These are phyloP conservation scores for Drosophila dunni DNA, from an alignment of 1,140 invertebrate species.

Conservation along the genomic window DNA sequence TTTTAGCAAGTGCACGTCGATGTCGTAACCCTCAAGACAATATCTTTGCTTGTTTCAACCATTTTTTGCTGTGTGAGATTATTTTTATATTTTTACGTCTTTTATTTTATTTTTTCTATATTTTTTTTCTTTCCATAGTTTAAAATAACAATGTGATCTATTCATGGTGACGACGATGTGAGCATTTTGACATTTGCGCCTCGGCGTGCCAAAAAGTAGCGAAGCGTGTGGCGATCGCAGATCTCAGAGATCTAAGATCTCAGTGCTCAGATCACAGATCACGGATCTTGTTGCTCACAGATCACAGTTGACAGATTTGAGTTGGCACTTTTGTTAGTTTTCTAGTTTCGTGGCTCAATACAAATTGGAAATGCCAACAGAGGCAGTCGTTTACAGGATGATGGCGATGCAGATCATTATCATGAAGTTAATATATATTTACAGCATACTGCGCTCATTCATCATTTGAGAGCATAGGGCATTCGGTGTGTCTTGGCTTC, in stretches of 20 bases:
- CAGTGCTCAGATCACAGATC: slow-evolving; percentile 34
- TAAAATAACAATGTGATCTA: slow-evolving; percentile 67
- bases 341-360: slow-evolving; percentile 54
- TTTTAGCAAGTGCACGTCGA: slow-evolving; percentile 3
- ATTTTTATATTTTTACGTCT: slow-evolving; percentile 5
- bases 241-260: slow-evolving; percentile 48
- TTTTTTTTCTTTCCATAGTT: neutral
- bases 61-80: neutral
- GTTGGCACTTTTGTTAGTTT: slow-evolving; percentile 30
- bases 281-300: slow-evolving; percentile 35
- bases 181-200: slow-evolving; percentile 72
- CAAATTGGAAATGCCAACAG: slow-evolving; percentile 78
- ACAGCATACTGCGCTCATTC: slow-evolving; percentile 60
- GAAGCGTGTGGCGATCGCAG: slow-evolving; percentile 70
- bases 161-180: slow-evolving; percentile 65
- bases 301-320: slow-evolving; percentile 33
- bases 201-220: slow-evolving; percentile 76
- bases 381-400: slow-evolving; percentile 62
- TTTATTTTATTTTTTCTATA: slow-evolving; percentile 4
- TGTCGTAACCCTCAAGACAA: slow-evolving; percentile 22
- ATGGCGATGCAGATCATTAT: slow-evolving; percentile 44
- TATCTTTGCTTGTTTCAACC: slow-evolving; percentile 38
- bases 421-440: slow-evolving; percentile 47
- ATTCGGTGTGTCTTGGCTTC: slow-evolving; percentile 60
- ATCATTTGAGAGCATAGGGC: slow-evolving; percentile 61